Base-by-base conservation (phyloP, 2,888 invertebrate species). In the Corbicula japonica region DNA sequence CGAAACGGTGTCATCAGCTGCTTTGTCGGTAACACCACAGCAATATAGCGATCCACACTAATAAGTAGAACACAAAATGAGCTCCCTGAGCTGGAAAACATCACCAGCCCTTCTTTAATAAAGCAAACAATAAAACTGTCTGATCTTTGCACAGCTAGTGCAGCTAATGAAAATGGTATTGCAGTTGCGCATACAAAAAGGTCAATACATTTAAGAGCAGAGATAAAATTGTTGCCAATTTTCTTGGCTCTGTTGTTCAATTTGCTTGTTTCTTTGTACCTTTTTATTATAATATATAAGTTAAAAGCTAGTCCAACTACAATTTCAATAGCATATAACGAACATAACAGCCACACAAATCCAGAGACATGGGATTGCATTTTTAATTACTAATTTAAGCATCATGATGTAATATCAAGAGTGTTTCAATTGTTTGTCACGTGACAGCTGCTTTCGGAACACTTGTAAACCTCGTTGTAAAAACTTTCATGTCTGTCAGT, bases 11-110 rank as follows among this genome's bases (percentile, higher is more conserved):
- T 78, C 8, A 82, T 70, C 18, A 70, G 26, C 23, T 68, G 68
- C 34, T 77, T 61, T 15, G 78, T 76, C 38, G 82, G 82, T 26
- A 46, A 41, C 1, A 82, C 78, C 2, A 79, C 60, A 4, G 82
- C 82, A 23, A 60, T 69, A 28, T 82, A 82, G n/a, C 82, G 46
- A 48, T 82, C 82, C 26, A 82, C 54, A 61, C 78, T 78, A 15
- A 82, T 62, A 1, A 82, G 62, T 54, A 82, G 38, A 21, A 82
- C 72, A 32, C 76, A 72, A 3, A 82, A 21, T 0, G 76, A 69
- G 41, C 82, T 82, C 12, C 77, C 75, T 3, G 78, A 76, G 46
- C 76, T 76, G 0, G 78, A 71, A n/a, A 78, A 73, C 78, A 82
- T 78, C 26, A 82, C 73, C 6, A 71, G 23, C 18, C 78, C 74